Conservation (phyloP, 1,140 invertebrate genomes). For the Hylaeus anthracinus region DNA sequence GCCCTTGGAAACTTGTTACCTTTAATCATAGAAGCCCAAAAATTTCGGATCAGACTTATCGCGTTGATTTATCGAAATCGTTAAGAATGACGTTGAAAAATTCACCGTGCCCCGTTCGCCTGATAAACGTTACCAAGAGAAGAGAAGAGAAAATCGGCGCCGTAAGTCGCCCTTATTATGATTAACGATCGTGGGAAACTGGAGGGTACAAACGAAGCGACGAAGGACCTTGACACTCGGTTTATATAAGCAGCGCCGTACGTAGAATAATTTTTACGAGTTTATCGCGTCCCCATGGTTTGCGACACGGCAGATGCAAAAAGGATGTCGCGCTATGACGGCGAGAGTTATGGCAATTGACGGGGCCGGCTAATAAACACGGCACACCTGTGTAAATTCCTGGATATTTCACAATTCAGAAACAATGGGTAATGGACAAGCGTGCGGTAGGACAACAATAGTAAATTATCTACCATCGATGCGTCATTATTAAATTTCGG, state of each 20-base stretch:
- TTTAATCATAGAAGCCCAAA: neutral
- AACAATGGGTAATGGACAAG: slow-evolving; percentile 26
- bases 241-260: slow-evolving; percentile 39
- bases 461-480: neutral
- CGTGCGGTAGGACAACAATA: neutral
- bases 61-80: slow-evolving; percentile 8
- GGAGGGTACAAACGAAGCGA: slow-evolving; percentile 5
- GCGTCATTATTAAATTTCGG: slow-evolving; percentile 9
- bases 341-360: slow-evolving; percentile 45
- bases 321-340: slow-evolving; percentile 40
- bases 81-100: neutral
- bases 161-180: slow-evolving; percentile 17
- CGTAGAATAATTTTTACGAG: slow-evolving; percentile 50
- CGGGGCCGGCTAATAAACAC: slow-evolving; percentile 42
- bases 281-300: slow-evolving; percentile 28
- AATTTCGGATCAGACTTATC: neutral
- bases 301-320: slow-evolving; percentile 27
- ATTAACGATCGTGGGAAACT: slow-evolving; percentile 35
- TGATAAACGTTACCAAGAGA: neutral
- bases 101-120: neutral
- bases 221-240: slow-evolving; percentile 23
- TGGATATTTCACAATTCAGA: slow-evolving; percentile 42
- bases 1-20: neutral
- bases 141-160: neutral
- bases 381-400: slow-evolving; percentile 57